Conservation (phyloP, 2,113 vertebrate species). For the Nothoprocta perdicaria region DNA sequence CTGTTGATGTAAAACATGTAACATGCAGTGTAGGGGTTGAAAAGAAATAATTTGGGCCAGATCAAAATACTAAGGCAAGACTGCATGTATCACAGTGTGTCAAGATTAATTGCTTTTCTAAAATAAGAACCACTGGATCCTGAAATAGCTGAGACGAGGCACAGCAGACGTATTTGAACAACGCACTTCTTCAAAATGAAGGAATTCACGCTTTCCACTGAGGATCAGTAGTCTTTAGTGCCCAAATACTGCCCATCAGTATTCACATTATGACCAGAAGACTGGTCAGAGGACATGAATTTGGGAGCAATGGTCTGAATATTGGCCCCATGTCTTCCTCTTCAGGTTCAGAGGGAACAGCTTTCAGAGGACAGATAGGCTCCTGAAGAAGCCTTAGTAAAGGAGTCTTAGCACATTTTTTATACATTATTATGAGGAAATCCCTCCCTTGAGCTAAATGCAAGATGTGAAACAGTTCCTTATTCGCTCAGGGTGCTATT, state of each 20-base stretch:
- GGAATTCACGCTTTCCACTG: neutral
- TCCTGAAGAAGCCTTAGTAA: too few relatives aligned
- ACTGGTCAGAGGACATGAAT: neutral
- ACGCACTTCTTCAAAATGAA: neutral
- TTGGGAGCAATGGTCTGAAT: neutral
- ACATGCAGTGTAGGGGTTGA: conserved; percentile 12
- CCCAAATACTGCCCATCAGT: neutral
- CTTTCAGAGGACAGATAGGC: neutral
- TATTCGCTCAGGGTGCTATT: neutral
- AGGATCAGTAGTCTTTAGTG: neutral
- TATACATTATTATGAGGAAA: neutral
- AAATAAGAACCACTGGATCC: neutral
- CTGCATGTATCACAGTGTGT: neutral
- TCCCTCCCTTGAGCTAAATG: neutral
- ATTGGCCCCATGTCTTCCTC: neutral
- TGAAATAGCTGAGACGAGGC: neutral
- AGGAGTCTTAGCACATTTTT: neutral
- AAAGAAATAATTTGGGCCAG: conserved; percentile 52
- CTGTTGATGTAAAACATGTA: conserved; percentile 21
- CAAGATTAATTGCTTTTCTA: conserved; percentile 25
- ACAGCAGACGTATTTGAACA: neutral
- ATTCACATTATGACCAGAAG: neutral
- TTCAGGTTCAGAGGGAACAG: neutral
- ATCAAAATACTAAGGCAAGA: conserved; percentile 46
- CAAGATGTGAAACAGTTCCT: neutral